These are phyloP conservation scores for Portunus trituberculatus DNA, from an alignment of 1,140 invertebrate genomes.

Conservation along the genomic window DNA sequence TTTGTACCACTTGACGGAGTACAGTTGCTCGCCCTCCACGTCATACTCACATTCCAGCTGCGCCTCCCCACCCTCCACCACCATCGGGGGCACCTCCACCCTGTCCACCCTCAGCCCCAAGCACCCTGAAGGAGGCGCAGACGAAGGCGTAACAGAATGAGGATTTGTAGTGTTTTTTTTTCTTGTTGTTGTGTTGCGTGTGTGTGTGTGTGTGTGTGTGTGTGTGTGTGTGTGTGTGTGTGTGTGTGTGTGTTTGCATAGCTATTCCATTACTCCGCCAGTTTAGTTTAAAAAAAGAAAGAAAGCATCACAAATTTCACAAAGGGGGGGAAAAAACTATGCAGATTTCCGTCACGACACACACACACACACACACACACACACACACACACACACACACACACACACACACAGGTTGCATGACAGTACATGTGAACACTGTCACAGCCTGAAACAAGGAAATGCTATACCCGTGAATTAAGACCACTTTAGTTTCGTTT, in stretches of 20 bases:
- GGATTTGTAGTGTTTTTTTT: no score
- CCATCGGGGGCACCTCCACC: conserved; percentile 60
- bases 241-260: background rate
- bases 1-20: conserved; percentile 91
- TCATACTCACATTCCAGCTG: conserved; percentile 87
- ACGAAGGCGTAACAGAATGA: background rate
- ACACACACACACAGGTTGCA: background rate
- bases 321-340: no score
- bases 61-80: conserved; percentile 55
- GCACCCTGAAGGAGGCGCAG: conserved; percentile 8
- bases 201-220: no score
- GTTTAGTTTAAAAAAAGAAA: background rate
- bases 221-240: no score
- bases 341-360: background rate
- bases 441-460: no score
- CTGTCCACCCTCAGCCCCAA: conserved; percentile 36
- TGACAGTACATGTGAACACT: no score
- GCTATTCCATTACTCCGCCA: background rate
- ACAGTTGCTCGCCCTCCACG: conserved; percentile 85
- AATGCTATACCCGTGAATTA: no score
- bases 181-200: no score
- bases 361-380: conserved; percentile 40
- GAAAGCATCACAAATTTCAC: background rate
- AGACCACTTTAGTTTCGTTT: no score
- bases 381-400: conserved; percentile 43